Evolutionary conservation across 2,888 invertebrate genomes (phyloP).

Genomic region (Quadroppia sp.): DNA sequence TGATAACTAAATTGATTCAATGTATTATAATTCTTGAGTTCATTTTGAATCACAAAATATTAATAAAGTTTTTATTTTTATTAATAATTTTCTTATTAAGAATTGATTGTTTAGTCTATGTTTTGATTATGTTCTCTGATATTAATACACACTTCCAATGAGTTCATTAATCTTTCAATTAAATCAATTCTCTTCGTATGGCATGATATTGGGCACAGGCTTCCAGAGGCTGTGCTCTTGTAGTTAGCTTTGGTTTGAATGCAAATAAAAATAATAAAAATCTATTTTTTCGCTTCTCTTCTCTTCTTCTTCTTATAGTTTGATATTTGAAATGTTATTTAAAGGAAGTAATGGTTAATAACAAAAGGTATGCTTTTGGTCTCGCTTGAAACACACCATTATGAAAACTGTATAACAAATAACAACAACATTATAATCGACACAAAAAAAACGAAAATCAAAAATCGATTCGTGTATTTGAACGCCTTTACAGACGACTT

Average conservation of each 20-base stretch:
- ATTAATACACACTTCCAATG: slow-evolving; percentile 23
- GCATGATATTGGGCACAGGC: no score
- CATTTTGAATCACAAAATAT: not conserved
- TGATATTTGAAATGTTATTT: no score
- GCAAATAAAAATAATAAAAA: not conserved
- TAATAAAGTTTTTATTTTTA: not conserved
- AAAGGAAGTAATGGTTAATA: no score
- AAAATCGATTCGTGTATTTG: slow-evolving; percentile 22
- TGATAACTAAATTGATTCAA: no score
- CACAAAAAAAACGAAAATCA: not conserved
- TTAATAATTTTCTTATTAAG: not conserved
- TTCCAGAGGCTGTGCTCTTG: not conserved
- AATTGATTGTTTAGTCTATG: not conserved
- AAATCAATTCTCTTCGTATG: not conserved
- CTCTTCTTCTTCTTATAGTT: no score
- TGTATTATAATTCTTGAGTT: no score
- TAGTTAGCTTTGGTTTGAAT: not conserved
- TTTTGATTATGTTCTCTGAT: not conserved
- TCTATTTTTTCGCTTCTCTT: no score
- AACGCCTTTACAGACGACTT: not conserved
- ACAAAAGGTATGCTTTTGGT: no score
- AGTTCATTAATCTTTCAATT: slow-evolving; percentile 30
- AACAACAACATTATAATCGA: not conserved
- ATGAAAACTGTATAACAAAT: no score
- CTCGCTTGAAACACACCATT: no score